Evolutionary conservation across 2,888 invertebrate species (phyloP), one percentile per base, ranked within the genome.

Genomic region (Cheilosia impressa): DNA sequence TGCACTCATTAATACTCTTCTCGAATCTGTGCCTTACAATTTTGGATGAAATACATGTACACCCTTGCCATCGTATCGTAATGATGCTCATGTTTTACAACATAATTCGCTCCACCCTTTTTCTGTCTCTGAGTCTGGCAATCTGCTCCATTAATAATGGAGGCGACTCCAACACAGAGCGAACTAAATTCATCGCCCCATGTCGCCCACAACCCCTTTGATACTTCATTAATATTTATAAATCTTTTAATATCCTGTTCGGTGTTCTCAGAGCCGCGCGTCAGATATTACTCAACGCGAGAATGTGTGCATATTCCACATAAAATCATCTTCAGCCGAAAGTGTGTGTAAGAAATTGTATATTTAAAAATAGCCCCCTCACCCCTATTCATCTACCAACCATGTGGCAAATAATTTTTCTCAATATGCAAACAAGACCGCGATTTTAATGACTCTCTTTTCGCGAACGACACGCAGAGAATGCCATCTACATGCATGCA

Each of bases 161-260:
- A 52, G 52, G 31, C 58, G 43, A 83, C 68, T 62, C 55, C 78
- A 45, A 66, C 66, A 27, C 60, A 50, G 47, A 71, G 15, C 60
- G 60, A 63, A 52, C 83, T 62, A 62, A 43, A 66, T 78, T 10
- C 58, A 66, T 22, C 65, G 19, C 2, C 17, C 10, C 17, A 10
- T 19, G 24, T 9, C 19, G 5, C 19, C 19, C 24, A 7, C 68
- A 43, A 45, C 58, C 84, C 69, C 65, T 79, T 79, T 38, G 62
- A 57, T 63, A 53, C 24, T 75, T 80, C 80, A 84, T 84, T 84
- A 80, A 84, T 84, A 84, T 84, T 84, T 84, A 80, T 75, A 69
- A 80, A 84, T 80, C 69, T 73, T 66, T 84, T 80, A 84, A 84
- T 80, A 75, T 68, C 79, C 68, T 73, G 60, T 73, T 73, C 17